Evolutionary conservation across 2,797 vertebrate genomes (phyloP).

Genomic region (Rhinichthys osculus): DNA sequence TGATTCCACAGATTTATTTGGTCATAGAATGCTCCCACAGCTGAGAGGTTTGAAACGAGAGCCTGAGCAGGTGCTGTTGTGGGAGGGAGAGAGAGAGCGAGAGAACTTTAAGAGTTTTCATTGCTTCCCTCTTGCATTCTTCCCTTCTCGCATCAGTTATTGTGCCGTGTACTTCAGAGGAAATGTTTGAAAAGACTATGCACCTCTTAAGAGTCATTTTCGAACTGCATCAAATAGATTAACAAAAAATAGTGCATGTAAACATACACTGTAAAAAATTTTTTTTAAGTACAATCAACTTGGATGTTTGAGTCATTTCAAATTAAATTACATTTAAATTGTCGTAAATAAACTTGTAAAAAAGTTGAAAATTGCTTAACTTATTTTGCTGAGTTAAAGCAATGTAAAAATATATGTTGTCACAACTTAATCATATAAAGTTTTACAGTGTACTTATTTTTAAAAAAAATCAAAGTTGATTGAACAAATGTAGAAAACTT

Average conservation of each 20-base stretch:
- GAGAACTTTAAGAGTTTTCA: slow-evolving; percentile 42
- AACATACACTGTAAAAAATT: not conserved
- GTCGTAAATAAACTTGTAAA: too few species aligned
- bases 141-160: slow-evolving; percentile 22
- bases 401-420: too few species aligned
- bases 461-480: not conserved
- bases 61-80: slow-evolving; percentile 61
- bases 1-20: slow-evolving; percentile 62
- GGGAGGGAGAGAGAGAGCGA: slow-evolving; percentile 43
- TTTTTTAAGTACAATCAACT: too few species aligned
- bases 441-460: not conserved
- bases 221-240: not conserved
- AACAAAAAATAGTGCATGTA: not conserved
- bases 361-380: too few species aligned
- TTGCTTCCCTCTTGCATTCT: slow-evolving; percentile 44
- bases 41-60: slow-evolving; percentile 63
- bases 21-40: slow-evolving; percentile 61
- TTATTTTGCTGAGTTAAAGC: too few species aligned
- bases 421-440: too few species aligned
- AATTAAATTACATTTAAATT: too few species aligned
- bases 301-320: too few species aligned
- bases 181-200: not conserved
- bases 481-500: too few species aligned
- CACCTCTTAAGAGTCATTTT: not conserved
- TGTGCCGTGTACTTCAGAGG: not conserved